These are phyloP conservation scores for Centroberyx gerrardi DNA, from an alignment of 2,797 vertebrate species.

Conservation along the genomic window DNA sequence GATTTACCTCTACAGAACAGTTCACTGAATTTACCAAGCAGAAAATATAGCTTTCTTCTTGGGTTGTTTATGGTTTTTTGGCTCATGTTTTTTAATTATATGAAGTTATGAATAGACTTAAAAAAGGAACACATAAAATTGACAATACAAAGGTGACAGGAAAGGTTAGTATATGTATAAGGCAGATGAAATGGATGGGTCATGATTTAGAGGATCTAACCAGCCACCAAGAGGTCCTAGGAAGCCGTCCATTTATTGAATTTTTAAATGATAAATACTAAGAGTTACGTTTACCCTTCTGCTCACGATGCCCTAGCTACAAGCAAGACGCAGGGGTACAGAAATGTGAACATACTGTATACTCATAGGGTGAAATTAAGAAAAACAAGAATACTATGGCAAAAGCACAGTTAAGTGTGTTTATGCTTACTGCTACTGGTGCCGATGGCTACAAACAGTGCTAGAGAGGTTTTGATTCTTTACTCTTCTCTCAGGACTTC, in stretches of 20 bases:
- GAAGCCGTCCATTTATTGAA: background rate
- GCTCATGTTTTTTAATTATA: no score
- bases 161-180: slow-evolving; percentile 25
- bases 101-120: background rate
- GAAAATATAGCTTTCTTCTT: background rate
- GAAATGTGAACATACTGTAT: background rate
- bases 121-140: background rate
- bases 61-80: background rate
- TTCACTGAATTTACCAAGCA: background rate
- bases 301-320: background rate
- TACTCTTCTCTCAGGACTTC: slow-evolving; percentile 6
- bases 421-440: background rate
- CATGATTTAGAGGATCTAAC: background rate
- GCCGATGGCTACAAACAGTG: background rate
- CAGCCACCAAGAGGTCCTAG: background rate
- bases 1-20: background rate
- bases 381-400: background rate
- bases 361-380: background rate
- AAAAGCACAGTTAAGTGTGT: background rate
- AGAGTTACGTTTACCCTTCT: background rate
- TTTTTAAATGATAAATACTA: background rate
- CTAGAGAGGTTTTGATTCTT: background rate
- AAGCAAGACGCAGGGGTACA: background rate
- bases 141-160: slow-evolving; percentile 15
- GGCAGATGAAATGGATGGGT: slow-evolving; percentile 23